phyloP scores from a whole-genome alignment of 2,113 vertebrate species.

The Toxotes jaculatrix region DNA sequence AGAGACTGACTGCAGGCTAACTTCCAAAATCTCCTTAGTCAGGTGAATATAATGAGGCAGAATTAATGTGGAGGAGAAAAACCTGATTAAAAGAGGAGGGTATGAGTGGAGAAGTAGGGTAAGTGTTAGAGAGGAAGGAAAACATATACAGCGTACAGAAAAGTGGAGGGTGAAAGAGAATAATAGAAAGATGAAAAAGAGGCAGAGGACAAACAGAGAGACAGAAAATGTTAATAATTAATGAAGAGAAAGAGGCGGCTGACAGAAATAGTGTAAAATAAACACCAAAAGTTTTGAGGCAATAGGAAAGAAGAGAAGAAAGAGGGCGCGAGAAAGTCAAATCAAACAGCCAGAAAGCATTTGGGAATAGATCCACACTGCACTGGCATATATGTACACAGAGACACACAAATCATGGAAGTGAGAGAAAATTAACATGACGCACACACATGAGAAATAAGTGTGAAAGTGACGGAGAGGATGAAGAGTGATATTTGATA shows the following conservation, averaged over 20 bases:
- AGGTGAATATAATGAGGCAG: conserved; percentile 67
- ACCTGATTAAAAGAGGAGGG: conserved; percentile 44
- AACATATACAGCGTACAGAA: background rate
- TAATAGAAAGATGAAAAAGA: conserved; percentile 39
- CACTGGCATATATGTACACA: conserved; percentile 7
- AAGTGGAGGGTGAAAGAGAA: conserved; percentile 12
- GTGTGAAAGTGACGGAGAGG: background rate
- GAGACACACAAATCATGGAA: conserved; percentile 1
- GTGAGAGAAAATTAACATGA: conserved; percentile 31
- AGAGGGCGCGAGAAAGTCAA: conserved; percentile 40
- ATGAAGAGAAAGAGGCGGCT: conserved; percentile 50
- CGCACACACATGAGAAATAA: conserved; percentile 4
- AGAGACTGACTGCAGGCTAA: conserved; percentile 54
- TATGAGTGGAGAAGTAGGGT: conserved; percentile 15
- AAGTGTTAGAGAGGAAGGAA: conserved; percentile 11
- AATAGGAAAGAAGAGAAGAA: conserved; percentile 41
- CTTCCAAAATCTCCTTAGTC: conserved; percentile 52
- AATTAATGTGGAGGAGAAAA: conserved; percentile 51
- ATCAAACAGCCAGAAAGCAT: conserved; percentile 70
- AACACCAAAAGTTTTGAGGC: conserved; percentile 58
- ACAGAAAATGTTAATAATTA: conserved; percentile 57
- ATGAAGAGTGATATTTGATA: background rate
- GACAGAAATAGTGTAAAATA: conserved; percentile 58
- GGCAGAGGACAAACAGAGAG: conserved; percentile 47
- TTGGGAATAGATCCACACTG: conserved; percentile 47